Conservation (phyloP, 2,113 vertebrate genomes). For the Sylvilagus bachmani region DNA sequence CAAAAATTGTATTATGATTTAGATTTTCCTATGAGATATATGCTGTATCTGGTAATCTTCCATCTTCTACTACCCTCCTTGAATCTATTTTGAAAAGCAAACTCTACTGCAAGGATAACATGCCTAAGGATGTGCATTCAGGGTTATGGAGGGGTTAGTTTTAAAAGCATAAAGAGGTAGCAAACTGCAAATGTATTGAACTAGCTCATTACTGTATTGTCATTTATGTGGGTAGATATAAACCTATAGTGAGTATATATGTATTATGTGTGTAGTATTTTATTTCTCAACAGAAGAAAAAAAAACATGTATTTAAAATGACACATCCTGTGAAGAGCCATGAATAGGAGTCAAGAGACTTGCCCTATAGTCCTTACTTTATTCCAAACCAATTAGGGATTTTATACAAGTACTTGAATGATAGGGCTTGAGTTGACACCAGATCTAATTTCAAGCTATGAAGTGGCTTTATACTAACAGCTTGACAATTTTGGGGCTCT, state of each 20-base stretch:
- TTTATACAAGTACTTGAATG: not conserved
- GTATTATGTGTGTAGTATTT: not conserved
- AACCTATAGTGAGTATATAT: not conserved
- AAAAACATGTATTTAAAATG: not conserved
- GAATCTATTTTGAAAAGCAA: conserved; percentile 34
- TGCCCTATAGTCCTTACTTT: not conserved
- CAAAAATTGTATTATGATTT: not conserved
- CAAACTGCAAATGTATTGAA: not conserved
- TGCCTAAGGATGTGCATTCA: not conserved
- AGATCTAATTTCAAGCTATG: not conserved
- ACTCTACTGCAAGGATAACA: not conserved
- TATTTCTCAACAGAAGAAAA: not conserved
- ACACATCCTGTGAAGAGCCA: not conserved
- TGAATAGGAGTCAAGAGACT: not conserved
- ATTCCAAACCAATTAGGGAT: not conserved
- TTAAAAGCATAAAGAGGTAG: not conserved
- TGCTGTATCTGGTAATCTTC: not conserved
- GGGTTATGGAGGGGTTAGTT: not conserved
- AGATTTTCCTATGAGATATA: not conserved
- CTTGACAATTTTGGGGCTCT: not conserved
- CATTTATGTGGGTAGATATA: not conserved
- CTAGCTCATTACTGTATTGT: not conserved
- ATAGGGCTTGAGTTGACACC: not conserved
- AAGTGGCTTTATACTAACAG: not conserved
- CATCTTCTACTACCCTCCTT: not conserved